A percentile compares a stretch with the other conserved stretches of the same genome.
These are phyloP conservation scores for Dicerorhinus sumatrensis DNA, from an alignment of 2,113 vertebrate genomes.

Conservation along the genomic window DNA sequence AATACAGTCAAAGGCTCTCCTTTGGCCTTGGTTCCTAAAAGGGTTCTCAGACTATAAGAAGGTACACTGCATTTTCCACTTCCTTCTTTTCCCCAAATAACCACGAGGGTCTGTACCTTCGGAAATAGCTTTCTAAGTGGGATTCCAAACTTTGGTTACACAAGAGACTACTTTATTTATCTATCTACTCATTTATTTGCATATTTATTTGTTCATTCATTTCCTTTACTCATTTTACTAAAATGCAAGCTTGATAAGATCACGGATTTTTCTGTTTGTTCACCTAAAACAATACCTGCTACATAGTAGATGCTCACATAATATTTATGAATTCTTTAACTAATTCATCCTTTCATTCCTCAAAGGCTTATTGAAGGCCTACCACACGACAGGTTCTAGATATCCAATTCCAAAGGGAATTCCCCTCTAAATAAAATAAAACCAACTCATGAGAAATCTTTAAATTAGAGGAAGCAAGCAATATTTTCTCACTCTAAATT, in stretches of 20 bases:
- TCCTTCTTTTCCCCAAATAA: not conserved
- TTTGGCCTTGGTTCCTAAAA: not conserved
- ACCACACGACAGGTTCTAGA: not conserved
- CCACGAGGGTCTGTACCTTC: not conserved
- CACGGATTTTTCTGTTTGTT: not conserved
- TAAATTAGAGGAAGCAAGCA: not conserved
- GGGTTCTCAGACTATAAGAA: not conserved
- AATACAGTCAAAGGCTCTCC: not conserved
- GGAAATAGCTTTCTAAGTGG: slow-evolving; percentile 18
- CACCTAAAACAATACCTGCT: not conserved
- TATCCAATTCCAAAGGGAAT: not conserved
- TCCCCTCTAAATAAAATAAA: slow-evolving; percentile 20
- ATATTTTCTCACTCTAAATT: slow-evolving; percentile 16
- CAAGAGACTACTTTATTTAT: not conserved
- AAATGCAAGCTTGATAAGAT: not conserved
- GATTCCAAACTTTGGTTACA: not conserved
- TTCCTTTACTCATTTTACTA: slow-evolving; percentile 6
- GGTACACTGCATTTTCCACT: not conserved
- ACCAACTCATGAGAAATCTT: not conserved
- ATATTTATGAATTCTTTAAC: not conserved
- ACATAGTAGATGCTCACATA: not conserved
- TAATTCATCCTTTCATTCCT: not conserved
- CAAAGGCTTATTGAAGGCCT: not conserved
- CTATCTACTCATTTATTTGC: not conserved
- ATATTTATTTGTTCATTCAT: not conserved